phyloP scores from a whole-genome alignment of 2,113 vertebrate species.

The Aleadryas rufinucha region DNA sequence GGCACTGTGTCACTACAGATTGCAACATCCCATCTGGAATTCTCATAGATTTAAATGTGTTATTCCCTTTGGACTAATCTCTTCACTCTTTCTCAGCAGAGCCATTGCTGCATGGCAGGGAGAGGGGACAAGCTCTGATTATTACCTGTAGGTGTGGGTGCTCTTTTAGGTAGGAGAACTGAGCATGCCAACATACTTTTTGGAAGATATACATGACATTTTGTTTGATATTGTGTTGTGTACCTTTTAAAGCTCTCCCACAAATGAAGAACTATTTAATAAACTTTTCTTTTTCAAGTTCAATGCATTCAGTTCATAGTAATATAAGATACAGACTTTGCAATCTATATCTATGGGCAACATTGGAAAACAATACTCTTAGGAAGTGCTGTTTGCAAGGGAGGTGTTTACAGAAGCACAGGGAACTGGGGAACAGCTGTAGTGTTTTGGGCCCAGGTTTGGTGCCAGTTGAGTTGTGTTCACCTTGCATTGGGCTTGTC shows the following conservation, averaged over 20 bases:
- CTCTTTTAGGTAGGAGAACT: not conserved
- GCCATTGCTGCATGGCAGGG: not conserved
- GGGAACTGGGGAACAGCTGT: not conserved
- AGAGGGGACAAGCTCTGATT: not conserved
- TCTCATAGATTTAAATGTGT: not conserved
- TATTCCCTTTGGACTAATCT: not conserved
- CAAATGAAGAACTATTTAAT: not conserved
- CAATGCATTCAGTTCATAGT: not conserved
- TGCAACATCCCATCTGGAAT: not conserved
- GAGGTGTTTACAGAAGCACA: not conserved
- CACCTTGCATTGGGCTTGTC: not conserved
- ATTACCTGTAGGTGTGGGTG: not conserved
- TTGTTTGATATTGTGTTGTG: not conserved
- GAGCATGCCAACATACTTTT: not conserved
- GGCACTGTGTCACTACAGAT: not conserved
- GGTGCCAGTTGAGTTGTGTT: not conserved
- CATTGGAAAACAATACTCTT: not conserved
- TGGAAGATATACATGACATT: not conserved
- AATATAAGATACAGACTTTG: not conserved
- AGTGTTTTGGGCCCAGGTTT: not conserved
- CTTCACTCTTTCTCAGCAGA: not conserved
- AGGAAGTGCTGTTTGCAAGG: not conserved
- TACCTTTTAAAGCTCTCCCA: not conserved
- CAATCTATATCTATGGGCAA: not conserved
- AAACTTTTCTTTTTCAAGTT: not conserved